Conservation (phyloP, 2,797 vertebrate genomes). For the Parotocinclus haroldoi region DNA sequence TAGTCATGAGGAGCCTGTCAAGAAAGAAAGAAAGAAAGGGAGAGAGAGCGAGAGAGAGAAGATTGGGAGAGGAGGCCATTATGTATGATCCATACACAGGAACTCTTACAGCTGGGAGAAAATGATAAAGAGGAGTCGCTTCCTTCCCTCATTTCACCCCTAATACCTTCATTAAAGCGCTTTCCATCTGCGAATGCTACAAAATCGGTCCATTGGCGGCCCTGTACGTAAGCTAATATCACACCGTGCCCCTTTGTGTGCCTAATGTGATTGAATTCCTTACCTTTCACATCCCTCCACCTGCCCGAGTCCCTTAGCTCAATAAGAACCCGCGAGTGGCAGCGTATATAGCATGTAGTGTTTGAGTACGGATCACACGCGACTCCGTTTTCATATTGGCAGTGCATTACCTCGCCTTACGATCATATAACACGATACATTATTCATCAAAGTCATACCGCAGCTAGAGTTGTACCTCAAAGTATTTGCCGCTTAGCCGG, state of each 20-base stretch:
- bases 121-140: constrained; percentile 39
- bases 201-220: constrained; percentile 25
- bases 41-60: constrained; percentile 32
- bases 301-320: constrained; percentile 1
- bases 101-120: constrained; percentile 19
- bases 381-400: not conserved
- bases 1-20: constrained; percentile 64
- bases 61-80: constrained; percentile 8
- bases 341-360: too few relatives aligned
- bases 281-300: constrained; percentile 16
- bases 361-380: too few relatives aligned
- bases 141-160: constrained; percentile 38
- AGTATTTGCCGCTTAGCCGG: too few relatives aligned
- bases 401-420: too few relatives aligned
- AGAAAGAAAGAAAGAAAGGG: constrained; percentile 22
- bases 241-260: constrained; percentile 10
- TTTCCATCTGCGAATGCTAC: constrained; percentile 30
- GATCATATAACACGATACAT: too few relatives aligned
- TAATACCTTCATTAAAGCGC: constrained; percentile 40
- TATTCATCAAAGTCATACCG: too few relatives aligned
- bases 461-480: too few relatives aligned
- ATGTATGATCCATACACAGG: constrained; percentile 21
- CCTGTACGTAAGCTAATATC: constrained; percentile 35
- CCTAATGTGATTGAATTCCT: constrained; percentile 30
- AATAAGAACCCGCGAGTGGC: too few relatives aligned